Evolutionary conservation across 2,888 invertebrate genomes (phyloP), one percentile per base, ranked within the genome.

Genomic region (Cryptocephalus moraei): DNA sequence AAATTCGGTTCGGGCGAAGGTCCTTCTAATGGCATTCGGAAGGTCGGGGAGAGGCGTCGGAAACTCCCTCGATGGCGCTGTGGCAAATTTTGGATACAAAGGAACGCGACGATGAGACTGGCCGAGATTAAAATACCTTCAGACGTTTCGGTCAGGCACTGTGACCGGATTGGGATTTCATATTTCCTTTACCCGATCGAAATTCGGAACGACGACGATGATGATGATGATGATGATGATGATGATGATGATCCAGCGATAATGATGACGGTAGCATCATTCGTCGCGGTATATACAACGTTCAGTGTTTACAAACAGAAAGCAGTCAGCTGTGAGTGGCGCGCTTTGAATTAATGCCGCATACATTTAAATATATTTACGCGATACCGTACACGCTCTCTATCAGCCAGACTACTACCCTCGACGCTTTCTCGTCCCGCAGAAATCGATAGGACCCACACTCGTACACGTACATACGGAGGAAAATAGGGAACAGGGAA

Each of bases 311-410:
- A 71, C 71, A 69, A 71, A 71, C 71, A 71, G 68, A 65, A 65
- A 62, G 64, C 68, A 71, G 70, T 71, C 71, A 71, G 71, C 70
- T 71, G 71, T 70, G 68, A 70, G 69, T 67, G 67, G 63, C 67
- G 67, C 69, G 69, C 62, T 62, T 65, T 69, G 70, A 70, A 70
- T 71, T 71, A 70, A 70, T 70, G 70, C 66, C 63, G 70, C 70
- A 71, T 71, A 71, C 67, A 71, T 71, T 71, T 71, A 70, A 71
- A 71, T 71, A 71, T 66, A 71, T 71, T 71, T 71, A 63, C 66
- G 54, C 54, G 54, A 56, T 53, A 55, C 51, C 49, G 49, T 48
- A 53, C 52, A 55, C 54, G 54, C 53, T 56, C 52, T 55, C 53
- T 52, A 56, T 54, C 54, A 54, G 54, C 52, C 51, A 22, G 47